A percentile compares a stretch with the other conserved stretches of the same genome.
These are phyloP conservation scores for Ectemnius continuus DNA, from an alignment of 2,888 invertebrate genomes.

Conservation along the genomic window DNA sequence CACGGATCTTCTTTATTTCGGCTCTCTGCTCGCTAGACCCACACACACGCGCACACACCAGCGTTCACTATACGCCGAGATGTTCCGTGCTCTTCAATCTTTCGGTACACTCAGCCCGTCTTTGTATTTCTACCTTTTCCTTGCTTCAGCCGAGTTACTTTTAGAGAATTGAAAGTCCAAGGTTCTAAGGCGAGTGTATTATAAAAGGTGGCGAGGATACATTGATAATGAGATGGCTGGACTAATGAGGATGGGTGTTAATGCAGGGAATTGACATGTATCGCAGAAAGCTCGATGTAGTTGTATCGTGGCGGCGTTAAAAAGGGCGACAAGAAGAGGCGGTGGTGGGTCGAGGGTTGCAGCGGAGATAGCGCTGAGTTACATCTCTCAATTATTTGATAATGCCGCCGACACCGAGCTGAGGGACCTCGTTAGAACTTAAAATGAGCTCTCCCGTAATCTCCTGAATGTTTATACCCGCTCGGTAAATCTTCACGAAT, in stretches of 20 bases:
- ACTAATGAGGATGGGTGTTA: not conserved
- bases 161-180: too few species aligned
- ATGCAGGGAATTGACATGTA: conserved; percentile 1
- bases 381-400: conserved; percentile 78
- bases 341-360: conserved; percentile 62
- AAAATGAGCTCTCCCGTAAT: conserved; percentile 77
- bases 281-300: not conserved
- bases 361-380: conserved; percentile 75
- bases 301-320: conserved; percentile 26
- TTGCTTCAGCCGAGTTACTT: not conserved
- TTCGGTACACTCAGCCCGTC: not conserved
- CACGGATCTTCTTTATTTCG: conserved; percentile 73
- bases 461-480: conserved; percentile 77
- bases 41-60: conserved; percentile 35
- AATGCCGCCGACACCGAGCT: conserved; percentile 76
- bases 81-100: conserved; percentile 48
- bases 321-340: conserved; percentile 47
- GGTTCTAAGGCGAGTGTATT: too few species aligned
- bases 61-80: not conserved
- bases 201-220: too few species aligned
- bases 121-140: not conserved
- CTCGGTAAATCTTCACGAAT: conserved; percentile 74
- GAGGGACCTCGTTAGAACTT: conserved; percentile 78
- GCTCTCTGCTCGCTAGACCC: conserved; percentile 39
- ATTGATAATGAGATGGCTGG: not conserved